Base-by-base conservation (phyloP, 2,888 invertebrate species). In the Drosophila dives region DNA sequence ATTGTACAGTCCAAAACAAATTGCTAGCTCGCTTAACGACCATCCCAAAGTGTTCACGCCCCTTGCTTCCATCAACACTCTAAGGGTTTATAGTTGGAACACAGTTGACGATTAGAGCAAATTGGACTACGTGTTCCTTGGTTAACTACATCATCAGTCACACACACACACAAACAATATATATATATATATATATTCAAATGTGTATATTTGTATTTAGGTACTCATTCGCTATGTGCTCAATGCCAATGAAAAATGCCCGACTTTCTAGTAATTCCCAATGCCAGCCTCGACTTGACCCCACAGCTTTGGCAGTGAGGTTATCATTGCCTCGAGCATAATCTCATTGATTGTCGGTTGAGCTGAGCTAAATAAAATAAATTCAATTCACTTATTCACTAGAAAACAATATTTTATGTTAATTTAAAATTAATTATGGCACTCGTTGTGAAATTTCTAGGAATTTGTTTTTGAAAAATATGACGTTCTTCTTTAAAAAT, bases 61-160 rank as follows among this genome's bases (percentile, higher is more conserved):
- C 15, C 23, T 45, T 8, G 5, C 15, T 4, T 15, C 23, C 3
- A 29, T 3, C 4, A 3, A 6, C 15, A 2, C 15, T 33, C 11
- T 26, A n/a, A 26, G 32, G 38, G n/a, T 6, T 49, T 7, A 33
- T 15, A 40, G 26, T 26, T 17, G 45, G 66, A 48, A 67, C 67
- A 61, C 50, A 67, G 66, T 51, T 71, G 77, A 55, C 50, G 62
- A 72, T 72, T 66, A 72, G 65, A 69, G 60, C 70, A 68, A 84
- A 83, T 82, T 82, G 84, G 81, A 86, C 81, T 86, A 86, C 86
- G 86, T 82, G 86, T 74, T 64, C 67, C 72, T 86, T 80, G 83
- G 70, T 74, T 67, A 77, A 83, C 56, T 63, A 59, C 64, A 49
- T 56, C 55, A 45, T 10, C 60, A 64, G 38, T 26, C 36, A 7